A percentile compares a stretch with the other conserved stretches of the same genome.
These are phyloP conservation scores for Meganola albula DNA, from an alignment of 2,888 invertebrate genomes.

Conservation along the genomic window DNA sequence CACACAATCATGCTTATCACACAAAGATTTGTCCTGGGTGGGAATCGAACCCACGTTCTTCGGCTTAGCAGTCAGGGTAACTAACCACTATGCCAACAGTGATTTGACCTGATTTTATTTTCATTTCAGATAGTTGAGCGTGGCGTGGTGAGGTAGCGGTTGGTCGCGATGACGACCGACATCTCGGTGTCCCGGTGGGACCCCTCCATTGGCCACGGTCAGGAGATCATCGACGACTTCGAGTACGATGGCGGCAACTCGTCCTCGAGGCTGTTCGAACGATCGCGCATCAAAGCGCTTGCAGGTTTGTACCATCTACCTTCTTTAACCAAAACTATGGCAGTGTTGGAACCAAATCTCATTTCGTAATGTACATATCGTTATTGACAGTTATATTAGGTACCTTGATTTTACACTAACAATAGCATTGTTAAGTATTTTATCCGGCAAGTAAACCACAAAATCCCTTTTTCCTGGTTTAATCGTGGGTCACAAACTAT, in stretches of 20 bases:
- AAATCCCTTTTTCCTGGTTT: constrained; percentile 36
- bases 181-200: constrained; percentile 98
- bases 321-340: too few relatives aligned
- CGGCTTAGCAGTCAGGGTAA: too few relatives aligned
- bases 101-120: background rate
- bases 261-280: constrained; percentile 98
- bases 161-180: constrained; percentile 93
- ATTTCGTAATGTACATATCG: too few relatives aligned
- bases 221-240: constrained; percentile 97
- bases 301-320: constrained; percentile 81
- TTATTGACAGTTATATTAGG: too few relatives aligned
- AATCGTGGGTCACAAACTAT: constrained; percentile 27
- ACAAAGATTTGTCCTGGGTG: too few relatives aligned
- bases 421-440: too few relatives aligned
- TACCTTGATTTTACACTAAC: too few relatives aligned
- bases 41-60: too few relatives aligned
- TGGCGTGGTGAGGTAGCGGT: constrained; percentile 62
- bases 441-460: constrained; percentile 26
- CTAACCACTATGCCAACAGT: too few relatives aligned
- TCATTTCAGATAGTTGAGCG: constrained; percentile 60
- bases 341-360: too few relatives aligned
- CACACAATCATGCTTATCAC: too few relatives aligned
- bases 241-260: constrained; percentile 99
- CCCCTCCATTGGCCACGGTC: constrained; percentile 90
- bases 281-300: constrained; percentile 98